Evolutionary conservation across 92 coral and sea anemone genomes (phyloP).

Genomic region (Micromussa lordhowensis): DNA sequence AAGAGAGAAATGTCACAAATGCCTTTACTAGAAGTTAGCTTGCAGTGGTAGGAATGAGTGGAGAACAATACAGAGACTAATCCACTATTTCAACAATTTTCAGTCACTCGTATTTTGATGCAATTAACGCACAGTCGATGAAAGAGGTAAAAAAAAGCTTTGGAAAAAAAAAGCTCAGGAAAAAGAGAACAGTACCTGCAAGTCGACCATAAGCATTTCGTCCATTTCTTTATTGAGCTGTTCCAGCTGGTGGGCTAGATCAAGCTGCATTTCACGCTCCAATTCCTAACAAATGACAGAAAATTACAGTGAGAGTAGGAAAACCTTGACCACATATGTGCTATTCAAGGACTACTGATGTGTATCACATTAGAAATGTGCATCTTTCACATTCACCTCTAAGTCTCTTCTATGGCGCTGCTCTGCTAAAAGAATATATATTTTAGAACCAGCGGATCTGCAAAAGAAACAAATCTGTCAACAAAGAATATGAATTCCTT

Average conservation of each 20-base stretch:
- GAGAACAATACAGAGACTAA: background rate
- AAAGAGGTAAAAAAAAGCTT: background rate
- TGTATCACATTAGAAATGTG: background rate
- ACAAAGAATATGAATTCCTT: background rate
- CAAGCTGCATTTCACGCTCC: slow-evolving; percentile 91
- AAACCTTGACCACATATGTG: background rate
- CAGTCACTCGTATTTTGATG: too few species aligned
- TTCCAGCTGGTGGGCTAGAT: slow-evolving; percentile 79
- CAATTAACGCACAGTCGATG: background rate
- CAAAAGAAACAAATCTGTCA: background rate
- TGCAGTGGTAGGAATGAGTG: background rate
- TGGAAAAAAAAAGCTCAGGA: background rate
- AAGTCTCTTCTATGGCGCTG: slow-evolving; percentile 80
- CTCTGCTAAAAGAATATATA: slow-evolving; percentile 71
- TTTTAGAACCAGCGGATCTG: slow-evolving; percentile 83
- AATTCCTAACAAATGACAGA: slow-evolving; percentile 68
- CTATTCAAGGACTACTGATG: background rate
- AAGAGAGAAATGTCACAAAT: too few species aligned
- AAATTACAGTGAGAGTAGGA: background rate
- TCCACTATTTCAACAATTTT: too few species aligned
- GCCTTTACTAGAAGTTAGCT: too few species aligned
- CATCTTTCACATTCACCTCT: slow-evolving; percentile 85
- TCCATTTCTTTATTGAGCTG: slow-evolving; percentile 82
- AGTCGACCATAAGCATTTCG: slow-evolving; percentile 74
- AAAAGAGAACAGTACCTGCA: slow-evolving; percentile 68